These are phyloP conservation scores for Drosophila tripunctata DNA, from an alignment of 2,888 invertebrate genomes.

Conservation along the genomic window DNA sequence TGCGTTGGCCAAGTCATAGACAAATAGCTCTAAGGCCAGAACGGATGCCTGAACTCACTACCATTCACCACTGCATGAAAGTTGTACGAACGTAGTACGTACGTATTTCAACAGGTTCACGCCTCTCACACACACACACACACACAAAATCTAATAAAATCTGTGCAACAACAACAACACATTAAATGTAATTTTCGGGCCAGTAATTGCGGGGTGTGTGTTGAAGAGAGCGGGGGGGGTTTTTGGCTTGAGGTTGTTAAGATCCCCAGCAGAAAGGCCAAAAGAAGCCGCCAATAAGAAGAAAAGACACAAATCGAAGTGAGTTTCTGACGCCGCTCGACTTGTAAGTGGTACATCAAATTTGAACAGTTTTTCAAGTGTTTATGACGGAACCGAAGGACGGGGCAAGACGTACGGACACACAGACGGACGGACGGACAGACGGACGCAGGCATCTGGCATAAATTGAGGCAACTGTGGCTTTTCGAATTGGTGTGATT, in stretches of 20 bases:
- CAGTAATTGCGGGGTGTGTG: conserved; percentile 32
- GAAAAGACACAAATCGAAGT: conserved; percentile 15
- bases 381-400: conserved; percentile 34
- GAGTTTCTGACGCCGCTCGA: conserved; percentile 26
- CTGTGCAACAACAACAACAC: conserved; percentile 51
- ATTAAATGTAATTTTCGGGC: conserved; percentile 69
- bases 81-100: conserved; percentile 11
- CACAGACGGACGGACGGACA: too few species aligned
- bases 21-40: conserved; percentile 37
- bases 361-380: conserved; percentile 78
- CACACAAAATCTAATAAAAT: conserved; percentile 44
- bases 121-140: conserved; percentile 56
- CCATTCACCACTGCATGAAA: conserved; percentile 26
- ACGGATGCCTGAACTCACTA: conserved; percentile 55
- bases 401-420: background rate
- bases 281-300: conserved; percentile 51
- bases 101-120: conserved; percentile 82
- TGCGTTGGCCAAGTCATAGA: conserved; percentile 24
- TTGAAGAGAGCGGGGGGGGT: background rate
- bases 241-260: background rate
- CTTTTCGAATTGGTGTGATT: conserved; percentile 61
- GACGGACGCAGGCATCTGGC: conserved; percentile 1
- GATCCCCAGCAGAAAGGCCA: conserved; percentile 12
- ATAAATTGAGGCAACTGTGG: conserved; percentile 19
- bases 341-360: conserved; percentile 73